phyloP scores from a whole-genome alignment of 1,140 invertebrate genomes.

The Lucilia sericata region DNA sequence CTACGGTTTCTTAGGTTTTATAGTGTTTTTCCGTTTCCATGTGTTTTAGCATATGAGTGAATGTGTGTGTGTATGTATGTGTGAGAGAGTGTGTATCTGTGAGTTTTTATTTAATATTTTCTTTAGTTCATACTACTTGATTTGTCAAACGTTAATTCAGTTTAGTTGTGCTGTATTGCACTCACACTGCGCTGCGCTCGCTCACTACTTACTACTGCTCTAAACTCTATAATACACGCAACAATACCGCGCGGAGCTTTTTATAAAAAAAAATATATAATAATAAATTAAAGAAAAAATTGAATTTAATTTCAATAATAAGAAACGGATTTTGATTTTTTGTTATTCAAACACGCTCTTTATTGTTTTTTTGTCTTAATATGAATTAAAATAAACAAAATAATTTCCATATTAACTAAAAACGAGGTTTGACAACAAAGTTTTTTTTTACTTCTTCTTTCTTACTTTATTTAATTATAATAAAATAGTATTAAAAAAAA shows the following conservation, averaged over 20 bases:
- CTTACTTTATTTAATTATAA: neutral
- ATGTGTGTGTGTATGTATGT: too few species aligned
- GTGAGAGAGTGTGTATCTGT: too few species aligned
- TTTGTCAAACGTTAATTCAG: slow-evolving; percentile 25
- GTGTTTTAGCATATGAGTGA: too few species aligned
- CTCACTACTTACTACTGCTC: slow-evolving; percentile 39
- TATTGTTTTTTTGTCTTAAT: slow-evolving; percentile 24
- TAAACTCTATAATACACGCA: slow-evolving; percentile 1
- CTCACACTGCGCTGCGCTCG: slow-evolving; percentile 36
- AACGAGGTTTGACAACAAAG: slow-evolving; percentile 36
- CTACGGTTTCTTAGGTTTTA: too few species aligned
- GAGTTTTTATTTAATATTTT: too few species aligned
- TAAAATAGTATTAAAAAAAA: slow-evolving; percentile 3
- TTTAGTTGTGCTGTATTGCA: slow-evolving; percentile 40
- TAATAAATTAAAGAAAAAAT: neutral
- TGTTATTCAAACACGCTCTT: neutral
- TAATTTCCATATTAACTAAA: slow-evolving; percentile 21
- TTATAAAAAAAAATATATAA: neutral
- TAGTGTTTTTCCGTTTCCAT: too few species aligned
- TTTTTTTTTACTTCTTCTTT: neutral
- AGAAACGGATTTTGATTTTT: slow-evolving; percentile 34
- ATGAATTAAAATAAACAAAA: neutral
- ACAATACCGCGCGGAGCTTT: slow-evolving; percentile 33
- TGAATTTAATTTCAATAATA: neutral
- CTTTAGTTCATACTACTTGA: neutral